Conservation (phyloP, 1,140 invertebrate genomes). For the Neomicropteryx cornuta region DNA sequence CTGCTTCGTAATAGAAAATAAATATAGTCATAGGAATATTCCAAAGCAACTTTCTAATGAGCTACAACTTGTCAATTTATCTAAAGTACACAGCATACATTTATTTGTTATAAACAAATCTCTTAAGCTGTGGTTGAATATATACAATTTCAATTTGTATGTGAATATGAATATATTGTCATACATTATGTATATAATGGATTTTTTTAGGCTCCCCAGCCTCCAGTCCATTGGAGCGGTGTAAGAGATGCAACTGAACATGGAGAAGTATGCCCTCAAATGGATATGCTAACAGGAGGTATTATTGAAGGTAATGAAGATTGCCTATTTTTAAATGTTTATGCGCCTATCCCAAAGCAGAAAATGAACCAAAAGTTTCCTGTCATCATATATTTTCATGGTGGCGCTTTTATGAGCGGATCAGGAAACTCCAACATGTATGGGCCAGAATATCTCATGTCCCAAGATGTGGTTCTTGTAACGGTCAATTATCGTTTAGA, state of each 20-base stretch:
- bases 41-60: too few relatives aligned
- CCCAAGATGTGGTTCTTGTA: constrained; percentile 50
- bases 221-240: constrained; percentile 33
- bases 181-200: constrained; percentile 1
- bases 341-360: constrained; percentile 30
- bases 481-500: constrained; percentile 37
- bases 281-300: constrained; percentile 16
- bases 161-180: too few relatives aligned
- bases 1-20: too few relatives aligned
- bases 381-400: constrained; percentile 52
- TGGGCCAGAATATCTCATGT: constrained; percentile 47
- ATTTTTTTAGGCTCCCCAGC: constrained; percentile 32
- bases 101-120: constrained; percentile 1
- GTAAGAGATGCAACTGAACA: constrained; percentile 30
- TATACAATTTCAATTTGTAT: not conserved
- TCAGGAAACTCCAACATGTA: constrained; percentile 38
- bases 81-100: too few relatives aligned
- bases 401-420: constrained; percentile 51
- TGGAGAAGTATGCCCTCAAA: constrained; percentile 25
- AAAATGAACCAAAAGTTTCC: constrained; percentile 18
- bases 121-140: not conserved
- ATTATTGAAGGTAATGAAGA: constrained; percentile 35
- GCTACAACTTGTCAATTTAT: too few relatives aligned
- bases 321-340: constrained; percentile 52
- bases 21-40: too few relatives aligned